phyloP scores from a whole-genome alignment of 2,888 invertebrate genomes.

The Tetramorium bicarinatum region DNA sequence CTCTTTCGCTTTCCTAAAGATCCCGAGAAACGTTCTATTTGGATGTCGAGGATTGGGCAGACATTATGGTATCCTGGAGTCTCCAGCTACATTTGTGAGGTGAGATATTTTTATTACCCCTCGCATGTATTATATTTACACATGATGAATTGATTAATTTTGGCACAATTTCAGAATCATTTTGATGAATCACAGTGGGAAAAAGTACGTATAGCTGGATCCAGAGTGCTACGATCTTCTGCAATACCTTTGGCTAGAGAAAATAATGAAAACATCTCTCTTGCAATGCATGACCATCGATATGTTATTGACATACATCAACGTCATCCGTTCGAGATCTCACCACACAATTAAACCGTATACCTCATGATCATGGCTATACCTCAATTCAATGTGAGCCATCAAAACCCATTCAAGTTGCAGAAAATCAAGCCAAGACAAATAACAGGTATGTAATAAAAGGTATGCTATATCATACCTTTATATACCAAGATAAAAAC shows the following conservation, averaged over 20 bases:
- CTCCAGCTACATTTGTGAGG: slow-evolving; percentile 3
- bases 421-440: neutral
- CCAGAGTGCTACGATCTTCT: neutral
- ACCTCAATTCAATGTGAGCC: neutral
- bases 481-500: neutral
- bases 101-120: slow-evolving; percentile 1
- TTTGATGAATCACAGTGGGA: slow-evolving; percentile 4
- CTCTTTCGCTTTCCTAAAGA: neutral
- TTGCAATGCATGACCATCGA: neutral
- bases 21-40: neutral
- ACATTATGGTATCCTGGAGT: neutral
- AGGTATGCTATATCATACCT: neutral
- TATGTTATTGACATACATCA: neutral
- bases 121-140: neutral
- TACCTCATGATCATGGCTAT: neutral
- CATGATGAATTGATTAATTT: slow-evolving; percentile 1
- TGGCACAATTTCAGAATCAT: neutral
- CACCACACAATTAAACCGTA: neutral
- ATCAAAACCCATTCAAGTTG: neutral
- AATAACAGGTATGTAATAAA: neutral
- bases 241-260: neutral
- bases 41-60: neutral
- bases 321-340: neutral
- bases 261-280: neutral
- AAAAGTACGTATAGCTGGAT: neutral